Evolutionary conservation across 2,797 vertebrate species (phyloP), one percentile per base, ranked within the genome.

Genomic region (Sarcoramphus papa): DNA sequence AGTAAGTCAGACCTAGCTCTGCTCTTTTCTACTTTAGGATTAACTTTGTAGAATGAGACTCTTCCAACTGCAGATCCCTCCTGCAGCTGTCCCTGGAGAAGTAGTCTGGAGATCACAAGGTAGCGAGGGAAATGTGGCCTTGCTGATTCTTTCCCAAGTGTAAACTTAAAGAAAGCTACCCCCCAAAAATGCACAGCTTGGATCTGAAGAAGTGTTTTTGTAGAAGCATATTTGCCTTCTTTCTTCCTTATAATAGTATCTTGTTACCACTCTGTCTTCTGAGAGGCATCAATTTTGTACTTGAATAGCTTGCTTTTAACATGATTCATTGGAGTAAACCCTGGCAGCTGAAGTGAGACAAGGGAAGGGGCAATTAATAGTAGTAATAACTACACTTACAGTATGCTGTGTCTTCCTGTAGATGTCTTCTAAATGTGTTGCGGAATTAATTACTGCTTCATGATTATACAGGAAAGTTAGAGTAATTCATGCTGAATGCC

Each of bases 1-100:
- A 98, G 99, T 99, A 96, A 97, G 98, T 96, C 35, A 37, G 69
- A 62, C 24, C 22, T 14, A 54, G 14, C 15, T 72, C 64, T 92
- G 24, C 33, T 82, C 6, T 10, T 67, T 41, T 70, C 22, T 68
- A 10, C 40, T 92, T 78, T 10, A 86, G 65, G 48, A 81, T 95
- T 93, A 82, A 33, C 83, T 88, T 40, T 54, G 28, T 59, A 64
- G 79, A 90, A 41, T 33, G 50, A 88, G 54, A 65, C 18, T 88
- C 13, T 31, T 80, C 16, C 25, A 77, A 3, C 9, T 45, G 31
- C 45, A 74, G 25, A 56, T 64, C 31, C 16, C 5, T 85, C 31
- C 56, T 76, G 14, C 45, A 90, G 40, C 72, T 94, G 60, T 51
- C 30, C 31, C 24, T 85, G 45, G 20, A 82, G 37, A 84, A 18